These are phyloP conservation scores for Fissipunctia ypsillon DNA, from an alignment of 2,888 invertebrate species.

Conservation along the genomic window DNA sequence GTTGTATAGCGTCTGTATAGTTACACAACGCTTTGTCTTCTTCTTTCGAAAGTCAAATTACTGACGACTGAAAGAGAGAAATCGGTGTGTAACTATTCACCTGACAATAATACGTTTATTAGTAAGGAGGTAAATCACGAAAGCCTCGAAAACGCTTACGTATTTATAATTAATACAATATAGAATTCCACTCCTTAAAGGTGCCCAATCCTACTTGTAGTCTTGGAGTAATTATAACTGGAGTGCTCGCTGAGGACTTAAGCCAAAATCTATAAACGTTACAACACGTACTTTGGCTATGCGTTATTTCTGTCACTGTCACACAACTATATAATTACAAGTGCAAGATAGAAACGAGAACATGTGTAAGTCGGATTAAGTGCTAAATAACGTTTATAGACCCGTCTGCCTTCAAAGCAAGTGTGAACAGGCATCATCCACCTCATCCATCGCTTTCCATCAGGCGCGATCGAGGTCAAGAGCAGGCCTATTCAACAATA, in stretches of 20 bases:
- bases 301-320: not conserved
- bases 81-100: no score
- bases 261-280: not conserved
- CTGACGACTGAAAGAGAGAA: no score
- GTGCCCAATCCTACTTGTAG: constrained; percentile 11
- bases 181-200: constrained; percentile 4
- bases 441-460: no score
- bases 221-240: constrained; percentile 1
- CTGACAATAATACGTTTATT: no score
- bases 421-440: no score
- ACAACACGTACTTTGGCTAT: not conserved
- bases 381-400: not conserved
- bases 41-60: no score
- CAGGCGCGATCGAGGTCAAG: no score
- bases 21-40: no score
- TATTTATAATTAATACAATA: constrained; percentile 31
- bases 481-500: no score
- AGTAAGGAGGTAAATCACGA: no score
- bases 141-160: not conserved
- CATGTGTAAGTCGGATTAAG: not conserved
- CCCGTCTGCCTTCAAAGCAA: no score
- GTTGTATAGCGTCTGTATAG: no score
- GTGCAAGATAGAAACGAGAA: not conserved
- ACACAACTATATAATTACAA: not conserved
- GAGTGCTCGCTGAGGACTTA: not conserved